These are phyloP conservation scores for Cyclura pinguis DNA, from an alignment of 2,797 vertebrate genomes.

Conservation along the genomic window DNA sequence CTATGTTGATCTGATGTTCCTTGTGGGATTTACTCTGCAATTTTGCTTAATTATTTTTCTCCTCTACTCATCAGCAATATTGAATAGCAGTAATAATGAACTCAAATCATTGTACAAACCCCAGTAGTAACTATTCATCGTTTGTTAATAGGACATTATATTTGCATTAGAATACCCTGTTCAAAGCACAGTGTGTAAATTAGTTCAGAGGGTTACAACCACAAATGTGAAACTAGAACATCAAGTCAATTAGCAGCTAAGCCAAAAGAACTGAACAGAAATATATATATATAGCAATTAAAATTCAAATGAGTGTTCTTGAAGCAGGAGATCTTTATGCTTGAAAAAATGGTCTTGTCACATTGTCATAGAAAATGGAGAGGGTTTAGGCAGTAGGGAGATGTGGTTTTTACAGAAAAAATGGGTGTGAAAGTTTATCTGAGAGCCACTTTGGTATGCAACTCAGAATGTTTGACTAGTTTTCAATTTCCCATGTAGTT, in stretches of 20 bases:
- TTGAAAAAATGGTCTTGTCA: not conserved
- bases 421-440: not conserved
- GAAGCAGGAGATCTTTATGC: not conserved
- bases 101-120: constrained; percentile 71
- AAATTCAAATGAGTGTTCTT: constrained; percentile 59
- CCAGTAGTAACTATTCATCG: constrained; percentile 55
- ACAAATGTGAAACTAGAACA: constrained; percentile 66
- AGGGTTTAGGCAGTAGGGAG: not conserved
- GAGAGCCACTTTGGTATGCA: too few relatives aligned
- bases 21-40: constrained; percentile 63
- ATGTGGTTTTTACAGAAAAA: not conserved
- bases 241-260: constrained; percentile 72
- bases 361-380: not conserved
- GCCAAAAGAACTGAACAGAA: constrained; percentile 52
- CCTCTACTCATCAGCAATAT: constrained; percentile 57
- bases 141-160: constrained; percentile 69
- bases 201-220: constrained; percentile 66
- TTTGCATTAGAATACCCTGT: constrained; percentile 68
- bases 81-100: constrained; percentile 74
- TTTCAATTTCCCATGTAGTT: too few relatives aligned
- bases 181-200: constrained; percentile 56
- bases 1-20: constrained; percentile 70
- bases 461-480: too few relatives aligned
- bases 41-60: constrained; percentile 71
- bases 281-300: constrained; percentile 63